Conservation (phyloP, 2,113 vertebrate species). For the Camelus dromedarius region DNA sequence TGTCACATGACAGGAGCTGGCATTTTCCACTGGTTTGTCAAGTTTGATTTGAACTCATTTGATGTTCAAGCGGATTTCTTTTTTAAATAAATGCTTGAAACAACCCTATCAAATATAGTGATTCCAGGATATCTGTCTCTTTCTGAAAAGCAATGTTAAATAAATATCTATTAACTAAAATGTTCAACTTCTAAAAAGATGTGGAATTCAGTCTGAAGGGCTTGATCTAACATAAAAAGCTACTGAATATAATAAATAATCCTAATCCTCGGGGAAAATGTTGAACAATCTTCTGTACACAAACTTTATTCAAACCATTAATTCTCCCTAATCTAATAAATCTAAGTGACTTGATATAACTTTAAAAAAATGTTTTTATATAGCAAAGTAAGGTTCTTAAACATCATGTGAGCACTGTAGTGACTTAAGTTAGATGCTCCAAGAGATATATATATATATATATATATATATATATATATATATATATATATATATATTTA, state of each 20-base stretch:
- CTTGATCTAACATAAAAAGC: neutral
- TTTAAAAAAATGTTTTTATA: constrained; percentile 22
- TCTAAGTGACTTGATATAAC: neutral
- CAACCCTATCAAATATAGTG: neutral
- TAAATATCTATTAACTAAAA: neutral
- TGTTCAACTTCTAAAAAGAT: constrained; percentile 2
- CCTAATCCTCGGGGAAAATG: neutral
- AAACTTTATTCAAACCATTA: constrained; percentile 40
- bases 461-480: neutral
- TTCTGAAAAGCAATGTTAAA: neutral
- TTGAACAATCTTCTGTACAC: neutral
- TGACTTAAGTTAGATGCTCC: neutral
- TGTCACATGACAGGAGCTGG: neutral
- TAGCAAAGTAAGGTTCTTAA: neutral
- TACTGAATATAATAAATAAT: neutral
- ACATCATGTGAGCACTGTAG: neutral
- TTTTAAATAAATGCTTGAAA: constrained; percentile 23
- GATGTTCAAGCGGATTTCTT: constrained; percentile 5
- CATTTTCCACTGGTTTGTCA: neutral
- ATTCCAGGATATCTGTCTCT: neutral
- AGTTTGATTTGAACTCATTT: neutral
- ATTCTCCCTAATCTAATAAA: neutral
- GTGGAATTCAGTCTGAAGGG: neutral
- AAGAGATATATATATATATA: too few species aligned
- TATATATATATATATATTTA: neutral